Base-by-base conservation (phyloP, 92 coral and sea anemone genomes). In the Hydrozoanthus gracilis region DNA sequence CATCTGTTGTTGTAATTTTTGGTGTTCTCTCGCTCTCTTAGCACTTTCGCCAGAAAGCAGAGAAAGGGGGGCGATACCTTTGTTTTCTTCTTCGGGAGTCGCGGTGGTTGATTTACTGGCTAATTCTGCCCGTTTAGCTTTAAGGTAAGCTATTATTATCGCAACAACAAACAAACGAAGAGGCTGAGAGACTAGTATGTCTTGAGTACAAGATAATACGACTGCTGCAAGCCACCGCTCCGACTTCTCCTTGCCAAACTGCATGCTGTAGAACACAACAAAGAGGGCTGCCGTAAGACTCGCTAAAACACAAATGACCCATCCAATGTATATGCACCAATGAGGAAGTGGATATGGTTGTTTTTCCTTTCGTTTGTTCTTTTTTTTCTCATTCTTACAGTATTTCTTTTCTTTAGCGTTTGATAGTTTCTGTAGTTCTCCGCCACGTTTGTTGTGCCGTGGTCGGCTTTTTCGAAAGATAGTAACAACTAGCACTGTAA, bases 151-250 rank as follows among this genome's bases (percentile, higher is more conserved):
- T 47, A 64, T 68, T 4, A 79, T 8, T 15, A 84, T 75, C 2
- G 91, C 87, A 10, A 70, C 67, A 3, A 76, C n/a, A 15, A 89
- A 56, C 12, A 89, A 66, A 49, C 87, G 87, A 27, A 84, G 51
- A 14, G 91, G 91, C 71, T 89, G 91, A 16, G 86, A 76, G 49
- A 89, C 61, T 7, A 85, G 14, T n/a, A 89, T 71, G 48, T 89
- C 91, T 13, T 82, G 85, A 7, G 86, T 84, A 9, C 87, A 56
- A 15, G 91, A 89, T 20, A 89, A 35, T 6, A 84, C 69, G 16
- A 89, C 91, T 17, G 91, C 82, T 15, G 88, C 54, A 49, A 89
- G 62, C 91, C 91, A 89, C 13, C 91, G 91, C n/a, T 74, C 49
- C 3, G 91, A 89, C 86, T 89, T 89, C 54, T 84, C 79, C 51